These are phyloP conservation scores for Bemisia tabaci DNA, from an alignment of 1,140 invertebrate species.

Conservation along the genomic window DNA sequence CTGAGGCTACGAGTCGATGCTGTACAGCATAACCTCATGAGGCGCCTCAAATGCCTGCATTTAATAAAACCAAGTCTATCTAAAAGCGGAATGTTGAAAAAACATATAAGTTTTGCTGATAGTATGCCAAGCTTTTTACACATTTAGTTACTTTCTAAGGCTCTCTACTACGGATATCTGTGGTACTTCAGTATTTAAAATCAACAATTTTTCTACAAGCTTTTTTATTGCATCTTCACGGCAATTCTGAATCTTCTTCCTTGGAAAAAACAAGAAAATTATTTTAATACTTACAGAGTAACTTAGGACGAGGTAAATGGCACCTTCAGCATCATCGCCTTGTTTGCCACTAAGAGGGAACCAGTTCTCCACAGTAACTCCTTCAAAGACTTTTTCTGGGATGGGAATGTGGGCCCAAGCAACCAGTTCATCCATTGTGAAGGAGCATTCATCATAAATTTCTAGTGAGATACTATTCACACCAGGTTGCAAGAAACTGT, in stretches of 20 bases:
- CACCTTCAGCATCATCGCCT: slow-evolving; percentile 84
- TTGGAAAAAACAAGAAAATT: neutral
- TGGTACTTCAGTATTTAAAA: too few relatives aligned
- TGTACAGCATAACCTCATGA: too few relatives aligned
- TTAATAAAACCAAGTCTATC: too few relatives aligned
- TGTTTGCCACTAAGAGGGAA: slow-evolving; percentile 80
- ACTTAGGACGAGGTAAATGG: slow-evolving; percentile 60
- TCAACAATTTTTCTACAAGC: too few relatives aligned
- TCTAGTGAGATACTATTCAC: slow-evolving; percentile 80
- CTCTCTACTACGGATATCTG: too few relatives aligned
- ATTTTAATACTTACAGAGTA: slow-evolving; percentile 48
- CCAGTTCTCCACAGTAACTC: slow-evolving; percentile 88
- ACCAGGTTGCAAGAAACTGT: slow-evolving; percentile 68
- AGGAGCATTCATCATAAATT: slow-evolving; percentile 93
- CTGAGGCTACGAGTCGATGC: too few relatives aligned
- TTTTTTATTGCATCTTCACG: too few relatives aligned
- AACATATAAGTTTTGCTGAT: neutral
- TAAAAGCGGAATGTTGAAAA: neutral
- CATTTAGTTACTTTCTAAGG: too few relatives aligned
- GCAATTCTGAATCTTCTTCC: too few relatives aligned
- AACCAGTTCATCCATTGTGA: slow-evolving; percentile 88
- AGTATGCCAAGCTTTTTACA: neutral
- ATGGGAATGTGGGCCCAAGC: slow-evolving; percentile 82
- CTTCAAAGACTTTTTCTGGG: slow-evolving; percentile 63
- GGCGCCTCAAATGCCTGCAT: too few relatives aligned